Base-by-base conservation (phyloP, 2,888 invertebrate genomes). In the Fragum fragum region DNA sequence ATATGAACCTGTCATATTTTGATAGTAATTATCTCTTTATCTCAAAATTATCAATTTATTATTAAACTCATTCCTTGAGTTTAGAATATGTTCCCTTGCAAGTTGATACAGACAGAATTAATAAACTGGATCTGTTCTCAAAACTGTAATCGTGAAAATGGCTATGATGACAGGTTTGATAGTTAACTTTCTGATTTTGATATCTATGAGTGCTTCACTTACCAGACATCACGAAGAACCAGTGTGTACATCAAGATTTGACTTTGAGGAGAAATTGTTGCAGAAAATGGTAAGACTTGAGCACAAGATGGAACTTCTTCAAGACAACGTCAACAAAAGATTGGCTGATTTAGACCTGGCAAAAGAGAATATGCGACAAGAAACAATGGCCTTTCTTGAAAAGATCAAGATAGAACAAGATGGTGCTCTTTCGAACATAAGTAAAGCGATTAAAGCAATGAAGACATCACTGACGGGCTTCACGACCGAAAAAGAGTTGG, bases 191-290 rank as follows among this genome's bases (percentile, higher is more conserved):
- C n/a, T n/a, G n/a, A n/a, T n/a, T n/a, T n/a, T n/a, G n/a, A n/a
- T n/a, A n/a, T n/a, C n/a, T n/a, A n/a, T n/a, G n/a, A n/a, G n/a
- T n/a, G n/a, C n/a, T n/a, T n/a, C n/a, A n/a, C n/a, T n/a, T n/a
- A n/a, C n/a, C n/a, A 47, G 16, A 47, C 47, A n/a, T 47, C 47
- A 14, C n/a, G 26, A 57, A 1, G 57, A 57, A 23, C 57, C 57
- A 14, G 7, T 57, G 18, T 57, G 57, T 28, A 57, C 57, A 26
- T 57, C 57, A 26, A 57, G 57, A 57, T 57, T 57, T 28, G 57
- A 57, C 26, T 57, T 57, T 28, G 57, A 57, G 26, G 57, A 57
- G 57, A 57, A 57, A 26, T 26, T 57, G 26, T 26, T 57, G 18
- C 23, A 26, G 0, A 57, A 57, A 26, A 23, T 57, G 26, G 57